These are phyloP conservation scores for Chromis chromis DNA, from an alignment of 2,797 vertebrate genomes.

Conservation along the genomic window DNA sequence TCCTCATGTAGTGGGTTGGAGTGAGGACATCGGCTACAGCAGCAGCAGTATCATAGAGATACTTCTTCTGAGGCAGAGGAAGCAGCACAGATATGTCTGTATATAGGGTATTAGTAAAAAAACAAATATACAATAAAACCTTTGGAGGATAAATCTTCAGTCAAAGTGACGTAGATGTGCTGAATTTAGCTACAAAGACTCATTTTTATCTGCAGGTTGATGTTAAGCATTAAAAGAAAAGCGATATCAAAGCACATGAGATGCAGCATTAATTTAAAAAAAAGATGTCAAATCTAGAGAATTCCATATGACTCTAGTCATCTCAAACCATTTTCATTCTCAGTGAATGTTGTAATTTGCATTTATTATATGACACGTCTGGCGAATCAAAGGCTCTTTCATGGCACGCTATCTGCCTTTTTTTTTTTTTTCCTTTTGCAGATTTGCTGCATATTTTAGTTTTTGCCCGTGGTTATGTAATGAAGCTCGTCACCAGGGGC, in stretches of 20 bases:
- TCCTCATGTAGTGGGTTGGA: constrained; percentile 6
- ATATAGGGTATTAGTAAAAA: background rate
- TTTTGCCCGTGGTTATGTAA: constrained; percentile 67
- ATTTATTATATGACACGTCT: constrained; percentile 8
- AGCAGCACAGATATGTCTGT: background rate
- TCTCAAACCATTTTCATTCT: background rate
- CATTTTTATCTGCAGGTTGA: background rate
- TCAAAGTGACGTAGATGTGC: background rate
- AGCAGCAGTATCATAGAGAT: background rate
- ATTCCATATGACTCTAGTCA: background rate
- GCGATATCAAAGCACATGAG: background rate
- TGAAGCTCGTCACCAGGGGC: constrained; percentile 57
- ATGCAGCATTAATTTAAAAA: constrained; percentile 17
- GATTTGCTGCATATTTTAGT: constrained; percentile 60
- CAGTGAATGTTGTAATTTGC: constrained; percentile 19
- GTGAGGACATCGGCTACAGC: constrained; percentile 19
- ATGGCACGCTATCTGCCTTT: constrained; percentile 28
- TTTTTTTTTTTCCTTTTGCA: constrained; percentile 33
- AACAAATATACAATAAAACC: background rate
- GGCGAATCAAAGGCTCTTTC: constrained; percentile 45
- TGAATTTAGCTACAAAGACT: constrained; percentile 16
- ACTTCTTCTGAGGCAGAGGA: background rate
- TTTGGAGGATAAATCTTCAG: background rate
- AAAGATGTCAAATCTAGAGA: constrained; percentile 12
- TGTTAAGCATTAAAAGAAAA: constrained; percentile 8